A percentile compares a stretch with the other conserved stretches of the same genome.
phyloP scores from a whole-genome alignment of 2,113 vertebrate genomes.

The Xiphias gladius region DNA sequence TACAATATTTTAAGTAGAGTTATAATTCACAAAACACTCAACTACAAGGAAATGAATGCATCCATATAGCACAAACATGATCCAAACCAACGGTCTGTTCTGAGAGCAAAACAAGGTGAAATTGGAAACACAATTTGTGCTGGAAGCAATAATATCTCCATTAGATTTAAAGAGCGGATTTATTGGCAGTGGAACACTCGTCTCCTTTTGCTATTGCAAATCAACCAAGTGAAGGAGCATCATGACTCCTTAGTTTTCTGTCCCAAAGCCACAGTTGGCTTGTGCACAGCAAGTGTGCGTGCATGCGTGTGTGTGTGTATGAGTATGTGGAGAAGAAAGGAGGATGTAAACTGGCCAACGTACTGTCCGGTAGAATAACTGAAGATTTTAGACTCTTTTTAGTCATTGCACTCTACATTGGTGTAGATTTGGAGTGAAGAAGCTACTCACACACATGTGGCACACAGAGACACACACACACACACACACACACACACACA shows the following conservation, averaged over 20 bases:
- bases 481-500: neutral
- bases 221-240: conserved; percentile 36
- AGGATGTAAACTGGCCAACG: conserved; percentile 22
- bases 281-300: neutral
- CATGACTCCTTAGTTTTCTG: conserved; percentile 30
- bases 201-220: conserved; percentile 38
- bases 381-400: conserved; percentile 22
- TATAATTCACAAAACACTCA: conserved; percentile 3
- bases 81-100: conserved; percentile 32
- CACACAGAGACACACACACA: neutral
- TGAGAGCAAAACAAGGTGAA: conserved; percentile 49
- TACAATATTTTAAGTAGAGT: conserved; percentile 12
- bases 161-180: conserved; percentile 45
- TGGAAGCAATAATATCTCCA: conserved; percentile 41
- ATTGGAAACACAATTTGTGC: conserved; percentile 49
- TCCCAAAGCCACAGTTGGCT: conserved; percentile 25
- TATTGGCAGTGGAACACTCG: conserved; percentile 11
- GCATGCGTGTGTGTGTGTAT: conserved; percentile 6
- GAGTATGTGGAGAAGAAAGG: neutral
- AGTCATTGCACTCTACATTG: conserved; percentile 46
- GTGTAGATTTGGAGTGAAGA: conserved; percentile 12
- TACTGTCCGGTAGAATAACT: conserved; percentile 15
- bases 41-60: conserved; percentile 15
- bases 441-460: neutral
- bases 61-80: conserved; percentile 5